Evolutionary conservation across 2,888 invertebrate genomes (phyloP), one percentile per base, ranked within the genome.

Genomic region (Noctua fimbriata): DNA sequence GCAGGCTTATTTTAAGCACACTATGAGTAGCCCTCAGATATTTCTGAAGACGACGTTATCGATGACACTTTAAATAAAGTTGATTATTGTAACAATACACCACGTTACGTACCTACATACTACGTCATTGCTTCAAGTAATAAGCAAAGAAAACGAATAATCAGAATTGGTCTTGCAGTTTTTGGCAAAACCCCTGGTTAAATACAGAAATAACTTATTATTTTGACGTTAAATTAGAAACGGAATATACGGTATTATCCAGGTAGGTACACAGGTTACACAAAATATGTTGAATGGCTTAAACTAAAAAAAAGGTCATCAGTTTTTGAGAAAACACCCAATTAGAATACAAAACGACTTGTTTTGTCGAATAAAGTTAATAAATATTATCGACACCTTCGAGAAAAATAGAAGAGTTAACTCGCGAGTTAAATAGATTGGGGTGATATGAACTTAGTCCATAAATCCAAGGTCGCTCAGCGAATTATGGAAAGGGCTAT

Each of bases 11-110:
- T 69, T 73, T 71, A 24, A 67, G 24, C 47, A 2, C 58, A 32
- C 44, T 58, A 73, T 28, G 36, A 71, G 84, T 71, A 84, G 9
- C 66, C 28, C 5, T 24, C 14, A 18, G 36, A 12, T 74, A 75
- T 79, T 83, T 76, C 18, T 65, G 70, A 36, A 44, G 28, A 28
- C 28, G 65, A 36, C 36, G 7, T 6, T 36, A 44, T 47, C 47
- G 24, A 21, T n/a, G 49, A 12, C 9, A 36, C 71, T 71, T 18
- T 18, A 44, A 67, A 44, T 67, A 47, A 47, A 10, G 10, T 28
- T 18, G 44, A 67, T 44, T 44, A 18, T 67, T 3, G 9, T n/a
- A 41, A 67, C n/a, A 24, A 24, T 41, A 14, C n/a, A 24, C 41
- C 36, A 65, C 9, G 28, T n/a, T 28, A 12, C 6, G 6, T 60